Evolutionary conservation across 2,797 vertebrate genomes (phyloP), one percentile per base, ranked within the genome.

Genomic region (Chromobotia macracanthus): DNA sequence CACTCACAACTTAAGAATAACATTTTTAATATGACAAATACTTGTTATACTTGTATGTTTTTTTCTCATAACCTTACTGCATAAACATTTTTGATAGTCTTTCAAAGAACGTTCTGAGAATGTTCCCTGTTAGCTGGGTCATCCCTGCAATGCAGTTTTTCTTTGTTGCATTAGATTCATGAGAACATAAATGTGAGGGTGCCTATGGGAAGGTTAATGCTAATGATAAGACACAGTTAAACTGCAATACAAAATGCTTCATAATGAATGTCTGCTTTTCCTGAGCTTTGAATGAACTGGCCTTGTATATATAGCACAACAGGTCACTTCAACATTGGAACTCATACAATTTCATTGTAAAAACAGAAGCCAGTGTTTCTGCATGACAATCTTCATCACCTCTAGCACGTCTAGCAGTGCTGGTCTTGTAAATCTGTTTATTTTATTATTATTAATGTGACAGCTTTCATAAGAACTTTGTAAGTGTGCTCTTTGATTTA

Each of bases 271-370:
- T 48, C n/a, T 73, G 56, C 12, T 58, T 58, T 58, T 15, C 12
- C 5, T 7, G 7, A 13, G n/a, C 25, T 18, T 60, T 63, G 13
- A 74, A 19, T 9, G 2, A 38, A 5, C 8, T 38, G 60, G 5
- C 35, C 28, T 77, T 72, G 56, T 74, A 23, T 82, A 73, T 73
- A 65, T 28, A 38, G 41, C 73, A 82, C 76, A 84, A 70, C 44
- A 72, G n/a, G 31, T 21, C 48, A 70, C 65, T 82, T 80, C 73
- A 70, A 76, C 71, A 68, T 74, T 5, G 46, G 53, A 15, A 80
- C 69, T 61, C 13, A 9, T 50, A 75, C 68, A 25, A 31, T 78
- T 19, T 75, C 69, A 58, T 72, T 68, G 19, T 71, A 28, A 79
- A 70, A 44, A 79, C 23, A 15, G 46, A 72, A 77, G 16, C 12